phyloP scores from a whole-genome alignment of 1,140 invertebrate species.

The Propsilocerus akamusi region DNA sequence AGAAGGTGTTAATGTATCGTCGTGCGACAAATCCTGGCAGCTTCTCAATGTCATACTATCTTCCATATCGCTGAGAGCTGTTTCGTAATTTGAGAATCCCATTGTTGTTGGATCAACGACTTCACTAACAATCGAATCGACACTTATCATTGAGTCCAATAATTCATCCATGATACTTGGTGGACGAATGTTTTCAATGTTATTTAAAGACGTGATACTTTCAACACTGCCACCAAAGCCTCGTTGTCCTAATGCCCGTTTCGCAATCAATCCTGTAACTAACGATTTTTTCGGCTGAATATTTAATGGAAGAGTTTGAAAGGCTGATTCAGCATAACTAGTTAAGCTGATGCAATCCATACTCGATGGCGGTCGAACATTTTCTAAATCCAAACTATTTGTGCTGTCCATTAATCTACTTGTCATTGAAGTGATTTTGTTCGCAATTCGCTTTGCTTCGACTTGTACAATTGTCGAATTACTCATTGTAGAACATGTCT shows the following conservation, averaged over 20 bases:
- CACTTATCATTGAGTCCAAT: slow-evolving; percentile 63
- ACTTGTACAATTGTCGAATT: slow-evolving; percentile 48
- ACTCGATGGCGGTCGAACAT: slow-evolving; percentile 57
- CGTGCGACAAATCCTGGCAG: slow-evolving; percentile 19
- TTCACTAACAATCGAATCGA: slow-evolving; percentile 65
- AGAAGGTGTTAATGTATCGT: slow-evolving; percentile 30
- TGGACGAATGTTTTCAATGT: slow-evolving; percentile 62
- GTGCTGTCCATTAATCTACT: slow-evolving; percentile 40
- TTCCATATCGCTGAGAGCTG: slow-evolving; percentile 30
- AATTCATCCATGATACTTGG: slow-evolving; percentile 63
- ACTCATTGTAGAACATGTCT: slow-evolving; percentile 26
- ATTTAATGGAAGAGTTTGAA: slow-evolving; percentile 7
- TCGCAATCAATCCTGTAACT: slow-evolving; percentile 45
- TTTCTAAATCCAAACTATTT: slow-evolving; percentile 46
- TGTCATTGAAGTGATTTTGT: slow-evolving; percentile 39
- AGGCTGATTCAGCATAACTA: slow-evolving; percentile 13
- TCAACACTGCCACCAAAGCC: slow-evolving; percentile 15
- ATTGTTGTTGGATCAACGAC: slow-evolving; percentile 33
- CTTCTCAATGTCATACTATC: slow-evolving; percentile 30
- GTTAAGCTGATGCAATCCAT: slow-evolving; percentile 29
- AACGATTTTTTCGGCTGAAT: slow-evolving; percentile 38
- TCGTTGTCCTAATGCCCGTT: slow-evolving; percentile 37
- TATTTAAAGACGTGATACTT: slow-evolving; percentile 34
- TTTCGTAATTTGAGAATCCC: slow-evolving; percentile 21
- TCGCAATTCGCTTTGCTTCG: slow-evolving; percentile 50